These are phyloP conservation scores for Nansenia antarctica DNA, from an alignment of 2,113 vertebrate species.

Conservation along the genomic window DNA sequence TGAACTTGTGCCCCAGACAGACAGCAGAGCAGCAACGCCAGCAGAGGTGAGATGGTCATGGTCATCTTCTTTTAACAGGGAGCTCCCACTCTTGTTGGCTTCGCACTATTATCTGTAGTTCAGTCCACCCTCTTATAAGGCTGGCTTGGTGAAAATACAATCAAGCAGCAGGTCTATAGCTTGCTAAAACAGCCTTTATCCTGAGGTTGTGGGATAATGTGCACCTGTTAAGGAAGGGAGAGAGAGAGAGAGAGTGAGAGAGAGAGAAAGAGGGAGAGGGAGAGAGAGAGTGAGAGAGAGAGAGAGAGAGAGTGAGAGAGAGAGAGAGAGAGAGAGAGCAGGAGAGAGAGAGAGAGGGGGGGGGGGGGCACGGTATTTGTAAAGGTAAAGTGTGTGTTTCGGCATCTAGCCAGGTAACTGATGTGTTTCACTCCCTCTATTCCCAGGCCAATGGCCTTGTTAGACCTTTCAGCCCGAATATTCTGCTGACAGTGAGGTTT, in stretches of 20 bases:
- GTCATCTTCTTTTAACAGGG: conserved; percentile 5
- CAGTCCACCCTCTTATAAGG: too few species aligned
- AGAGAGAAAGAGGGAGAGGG: too few species aligned
- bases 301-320: not conserved
- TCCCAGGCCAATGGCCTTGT: not conserved
- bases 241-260: not conserved
- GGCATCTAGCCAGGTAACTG: not conserved
- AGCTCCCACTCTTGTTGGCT: too few species aligned
- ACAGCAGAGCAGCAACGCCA: conserved; percentile 15
- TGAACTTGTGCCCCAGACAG: conserved; percentile 11
- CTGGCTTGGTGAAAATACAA: too few species aligned
- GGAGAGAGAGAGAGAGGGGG: too few species aligned
- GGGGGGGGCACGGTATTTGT: too few species aligned
- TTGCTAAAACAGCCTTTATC: not conserved
- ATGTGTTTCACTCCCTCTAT: not conserved
- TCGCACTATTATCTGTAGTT: not conserved
- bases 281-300: not conserved
- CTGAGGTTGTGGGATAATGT: conserved; percentile 20
- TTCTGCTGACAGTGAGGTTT: too few species aligned
- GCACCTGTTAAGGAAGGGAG: conserved; percentile 23
- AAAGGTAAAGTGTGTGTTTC: not conserved
- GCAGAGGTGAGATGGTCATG: not conserved
- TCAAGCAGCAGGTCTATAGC: too few species aligned
- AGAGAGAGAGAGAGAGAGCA: not conserved
- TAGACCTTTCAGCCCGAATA: too few species aligned